Evolutionary conservation across 2,113 vertebrate genomes (phyloP).

Genomic region (Paradoxurus hermaphroditus): DNA sequence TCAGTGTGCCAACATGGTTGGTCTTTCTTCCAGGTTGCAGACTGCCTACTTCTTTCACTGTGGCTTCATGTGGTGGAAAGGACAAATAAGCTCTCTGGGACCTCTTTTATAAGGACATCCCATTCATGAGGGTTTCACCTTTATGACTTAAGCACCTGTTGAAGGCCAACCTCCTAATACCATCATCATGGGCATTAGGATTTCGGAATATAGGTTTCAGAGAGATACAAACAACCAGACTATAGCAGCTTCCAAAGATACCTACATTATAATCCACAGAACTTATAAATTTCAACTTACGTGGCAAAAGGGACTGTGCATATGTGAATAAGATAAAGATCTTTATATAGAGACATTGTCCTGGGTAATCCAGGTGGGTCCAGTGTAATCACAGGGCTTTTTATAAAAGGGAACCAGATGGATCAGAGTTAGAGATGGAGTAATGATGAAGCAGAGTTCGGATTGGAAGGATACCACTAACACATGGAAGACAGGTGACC

Average conservation of each 20-base stretch:
- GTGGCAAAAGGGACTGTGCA: background rate
- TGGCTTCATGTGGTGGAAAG: background rate
- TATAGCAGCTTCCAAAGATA: background rate
- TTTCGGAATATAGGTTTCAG: background rate
- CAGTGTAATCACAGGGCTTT: background rate
- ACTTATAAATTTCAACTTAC: background rate
- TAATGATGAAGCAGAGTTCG: background rate
- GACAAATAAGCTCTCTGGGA: background rate
- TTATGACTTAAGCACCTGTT: background rate
- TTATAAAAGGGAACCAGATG: background rate
- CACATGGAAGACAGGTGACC: background rate
- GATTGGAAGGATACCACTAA: rapidly evolving
- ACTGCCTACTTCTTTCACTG: background rate
- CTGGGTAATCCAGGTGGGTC: rapidly evolving
- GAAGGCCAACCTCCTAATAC: background rate
- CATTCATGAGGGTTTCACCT: background rate
- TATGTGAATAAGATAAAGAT: background rate
- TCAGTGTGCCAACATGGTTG: background rate
- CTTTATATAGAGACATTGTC: background rate
- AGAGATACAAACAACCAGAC: background rate
- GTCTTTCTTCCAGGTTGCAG: background rate
- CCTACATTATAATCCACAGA: background rate
- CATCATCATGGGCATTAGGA: background rate
- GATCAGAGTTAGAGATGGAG: background rate
- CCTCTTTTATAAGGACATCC: background rate